Evolutionary conservation across 2,797 vertebrate genomes (phyloP).

Genomic region (Rhabdophis nuchalis): DNA sequence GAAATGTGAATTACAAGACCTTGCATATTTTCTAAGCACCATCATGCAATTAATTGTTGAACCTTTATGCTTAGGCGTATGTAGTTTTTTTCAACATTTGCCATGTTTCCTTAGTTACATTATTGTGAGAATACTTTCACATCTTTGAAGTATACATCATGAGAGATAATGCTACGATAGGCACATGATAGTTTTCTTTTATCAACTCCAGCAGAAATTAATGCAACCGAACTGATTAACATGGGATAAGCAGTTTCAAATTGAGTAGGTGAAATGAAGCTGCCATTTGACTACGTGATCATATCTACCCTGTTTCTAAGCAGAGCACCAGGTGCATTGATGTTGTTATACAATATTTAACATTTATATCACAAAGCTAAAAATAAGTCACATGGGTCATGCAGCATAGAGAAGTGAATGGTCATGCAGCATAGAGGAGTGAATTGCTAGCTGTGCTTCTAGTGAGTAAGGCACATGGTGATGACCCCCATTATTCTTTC

Average conservation of each 20-base stretch:
- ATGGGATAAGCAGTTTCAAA: not conserved
- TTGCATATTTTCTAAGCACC: not conserved
- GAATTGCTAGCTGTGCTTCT: not conserved
- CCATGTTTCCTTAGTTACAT: not conserved
- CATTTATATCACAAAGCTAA: not conserved
- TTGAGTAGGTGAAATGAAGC: not conserved
- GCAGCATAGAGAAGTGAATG: not conserved
- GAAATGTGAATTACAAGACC: not conserved
- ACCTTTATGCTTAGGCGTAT: not conserved
- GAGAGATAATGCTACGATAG: not conserved
- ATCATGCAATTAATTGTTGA: not conserved
- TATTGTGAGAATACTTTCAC: not conserved
- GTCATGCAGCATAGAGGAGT: not conserved
- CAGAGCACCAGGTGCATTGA: not conserved
- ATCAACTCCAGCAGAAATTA: not conserved
- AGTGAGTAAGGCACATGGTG: not conserved
- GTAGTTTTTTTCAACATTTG: not conserved
- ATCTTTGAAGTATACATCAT: not conserved
- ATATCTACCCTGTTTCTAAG: not conserved
- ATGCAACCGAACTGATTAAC: not conserved
- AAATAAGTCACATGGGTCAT: not conserved
- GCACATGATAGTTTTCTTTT: rapidly evolving
- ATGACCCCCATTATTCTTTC: too few species aligned
- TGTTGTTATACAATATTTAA: not conserved
- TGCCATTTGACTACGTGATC: not conserved